Percentiles rank a stretch among this genome's conserved stretches.
These are phyloP conservation scores for Pasiphila rectangulata DNA, from an alignment of 2,888 invertebrate genomes.

Conservation along the genomic window DNA sequence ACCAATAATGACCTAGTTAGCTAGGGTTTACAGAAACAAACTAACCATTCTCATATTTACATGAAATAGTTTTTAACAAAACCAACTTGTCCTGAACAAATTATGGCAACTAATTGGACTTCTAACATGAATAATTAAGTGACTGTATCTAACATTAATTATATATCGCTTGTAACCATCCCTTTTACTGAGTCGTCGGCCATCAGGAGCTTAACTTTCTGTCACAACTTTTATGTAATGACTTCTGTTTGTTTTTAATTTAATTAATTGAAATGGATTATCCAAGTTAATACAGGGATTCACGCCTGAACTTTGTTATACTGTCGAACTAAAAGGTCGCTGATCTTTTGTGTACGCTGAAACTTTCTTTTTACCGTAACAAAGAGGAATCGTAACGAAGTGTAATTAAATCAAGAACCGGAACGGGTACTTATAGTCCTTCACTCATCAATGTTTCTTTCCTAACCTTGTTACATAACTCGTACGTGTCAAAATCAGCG, in stretches of 20 bases:
- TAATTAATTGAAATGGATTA: conserved; percentile 72
- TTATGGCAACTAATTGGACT: conserved; percentile 12
- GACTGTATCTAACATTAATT: conserved; percentile 23
- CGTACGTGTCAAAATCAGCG: conserved; percentile 62
- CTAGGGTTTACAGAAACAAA: too few relatives aligned
- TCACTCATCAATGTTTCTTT: conserved; percentile 42
- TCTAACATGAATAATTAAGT: conserved; percentile 9
- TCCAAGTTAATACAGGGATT: conserved; percentile 64
- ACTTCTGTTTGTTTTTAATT: conserved; percentile 74
- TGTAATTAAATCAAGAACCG: conserved; percentile 45
- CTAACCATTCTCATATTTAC: too few relatives aligned
- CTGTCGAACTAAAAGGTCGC: conserved; percentile 47
- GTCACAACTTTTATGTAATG: conserved; percentile 59
- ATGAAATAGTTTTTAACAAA: conserved; percentile 1
- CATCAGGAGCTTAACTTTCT: conserved; percentile 48
- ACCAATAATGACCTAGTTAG: too few relatives aligned
- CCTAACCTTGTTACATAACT: conserved; percentile 52
- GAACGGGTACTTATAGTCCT: conserved; percentile 40
- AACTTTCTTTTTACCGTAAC: conserved; percentile 44
- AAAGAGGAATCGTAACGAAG: conserved; percentile 29
- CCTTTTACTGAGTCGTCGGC: conserved; percentile 43
- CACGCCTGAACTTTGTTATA: conserved; percentile 56
- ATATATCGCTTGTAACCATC: conserved; percentile 31
- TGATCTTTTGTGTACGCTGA: conserved; percentile 43
- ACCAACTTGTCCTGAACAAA: conserved; percentile 12